phyloP scores from a whole-genome alignment of 2,113 vertebrate species.

The Tetrao urogallus region DNA sequence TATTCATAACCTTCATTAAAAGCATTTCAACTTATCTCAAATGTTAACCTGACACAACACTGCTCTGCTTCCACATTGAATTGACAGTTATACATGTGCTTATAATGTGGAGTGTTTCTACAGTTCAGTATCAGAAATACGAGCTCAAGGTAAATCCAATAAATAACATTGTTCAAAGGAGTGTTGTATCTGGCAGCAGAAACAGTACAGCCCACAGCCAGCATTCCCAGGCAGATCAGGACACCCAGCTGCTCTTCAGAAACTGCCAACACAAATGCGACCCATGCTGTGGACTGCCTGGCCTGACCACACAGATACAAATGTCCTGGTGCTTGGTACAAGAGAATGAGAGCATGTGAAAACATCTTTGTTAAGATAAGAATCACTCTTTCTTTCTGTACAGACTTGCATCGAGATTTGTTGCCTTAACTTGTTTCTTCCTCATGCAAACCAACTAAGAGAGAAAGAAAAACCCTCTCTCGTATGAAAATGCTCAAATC shows the following conservation, averaged over 20 bases:
- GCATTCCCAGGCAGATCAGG: neutral
- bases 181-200: neutral
- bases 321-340: neutral
- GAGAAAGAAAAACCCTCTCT: fast-evolving
- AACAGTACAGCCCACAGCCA: neutral
- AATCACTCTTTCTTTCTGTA: neutral
- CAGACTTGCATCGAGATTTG: neutral
- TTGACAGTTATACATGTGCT: neutral
- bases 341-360: neutral
- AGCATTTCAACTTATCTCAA: neutral
- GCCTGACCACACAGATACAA: neutral
- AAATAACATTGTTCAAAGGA: neutral
- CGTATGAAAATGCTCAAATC: neutral
- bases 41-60: neutral
- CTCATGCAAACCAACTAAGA: neutral
- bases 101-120: neutral
- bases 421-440: neutral
- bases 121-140: neutral
- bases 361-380: neutral
- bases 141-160: neutral
- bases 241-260: neutral
- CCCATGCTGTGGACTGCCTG: neutral
- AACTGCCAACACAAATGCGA: neutral
- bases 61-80: neutral
- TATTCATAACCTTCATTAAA: neutral